Conservation (phyloP, 2,113 vertebrate genomes). For the Gorsachius goisagi region DNA sequence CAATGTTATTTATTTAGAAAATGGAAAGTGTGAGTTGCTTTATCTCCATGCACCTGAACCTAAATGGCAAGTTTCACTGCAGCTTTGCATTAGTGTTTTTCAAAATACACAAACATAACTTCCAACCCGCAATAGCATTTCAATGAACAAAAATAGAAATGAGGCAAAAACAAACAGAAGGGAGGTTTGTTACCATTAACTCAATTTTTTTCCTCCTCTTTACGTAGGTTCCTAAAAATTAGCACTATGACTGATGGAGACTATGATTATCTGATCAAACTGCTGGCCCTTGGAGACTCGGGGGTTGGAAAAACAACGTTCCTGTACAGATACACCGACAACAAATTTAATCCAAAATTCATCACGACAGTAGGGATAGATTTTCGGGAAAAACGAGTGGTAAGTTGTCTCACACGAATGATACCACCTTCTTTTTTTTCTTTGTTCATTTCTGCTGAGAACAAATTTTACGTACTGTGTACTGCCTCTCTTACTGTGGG, state of each 20-base stretch:
- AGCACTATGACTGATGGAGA: slow-evolving; percentile 97
- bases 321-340: slow-evolving; percentile 93
- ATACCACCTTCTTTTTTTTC: not conserved
- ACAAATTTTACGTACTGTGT: no score
- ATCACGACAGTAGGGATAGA: slow-evolving; percentile 97
- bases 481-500: not conserved
- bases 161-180: not conserved
- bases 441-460: not conserved
- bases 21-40: not conserved
- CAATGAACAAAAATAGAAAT: not conserved
- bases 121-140: not conserved
- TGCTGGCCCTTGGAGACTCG: slow-evolving; percentile 93
- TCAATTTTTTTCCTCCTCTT: not conserved
- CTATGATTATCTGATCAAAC: slow-evolving; percentile 97
- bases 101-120: not conserved
- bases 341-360: slow-evolving; percentile 96
- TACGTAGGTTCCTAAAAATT: slow-evolving; percentile 75
- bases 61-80: not conserved
- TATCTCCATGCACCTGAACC: not conserved
- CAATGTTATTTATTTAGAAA: not conserved
- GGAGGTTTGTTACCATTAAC: not conserved
- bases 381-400: slow-evolving; percentile 97
- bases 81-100: not conserved
- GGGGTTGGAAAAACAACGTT: slow-evolving; percentile 95
- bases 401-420: slow-evolving; percentile 60